Conservation (phyloP, 2,888 invertebrate genomes). For the Drosophila fungiperda region DNA sequence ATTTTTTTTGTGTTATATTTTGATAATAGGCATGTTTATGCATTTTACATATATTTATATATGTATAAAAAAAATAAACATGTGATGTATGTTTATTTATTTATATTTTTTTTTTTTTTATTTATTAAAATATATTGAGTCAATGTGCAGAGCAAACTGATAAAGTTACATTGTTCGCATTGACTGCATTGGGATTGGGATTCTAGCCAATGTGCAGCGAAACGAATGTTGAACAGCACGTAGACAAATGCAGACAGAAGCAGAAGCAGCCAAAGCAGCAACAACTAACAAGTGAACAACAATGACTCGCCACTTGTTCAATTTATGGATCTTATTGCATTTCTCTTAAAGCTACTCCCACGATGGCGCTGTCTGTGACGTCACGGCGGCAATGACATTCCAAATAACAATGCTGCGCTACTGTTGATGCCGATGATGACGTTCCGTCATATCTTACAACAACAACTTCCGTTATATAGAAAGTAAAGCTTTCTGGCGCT, state of each 20-base stretch:
- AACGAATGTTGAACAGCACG: constrained; percentile 49
- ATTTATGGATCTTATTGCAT: constrained; percentile 17
- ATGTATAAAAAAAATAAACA: not conserved
- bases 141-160: constrained; percentile 13
- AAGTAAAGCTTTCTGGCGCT: constrained; percentile 40
- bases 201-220: constrained; percentile 41
- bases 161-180: constrained; percentile 8
- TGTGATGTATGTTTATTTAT: too few species aligned
- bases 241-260: constrained; percentile 46
- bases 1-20: not conserved
- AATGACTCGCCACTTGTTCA: constrained; percentile 11
- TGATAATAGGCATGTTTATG: not conserved
- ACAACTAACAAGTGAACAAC: constrained; percentile 24
- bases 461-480: constrained; percentile 7
- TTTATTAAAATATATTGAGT: not conserved
- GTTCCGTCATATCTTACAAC: constrained; percentile 33
- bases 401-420: constrained; percentile 39
- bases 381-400: constrained; percentile 46
- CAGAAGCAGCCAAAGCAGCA: constrained; percentile 14
- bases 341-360: constrained; percentile 15
- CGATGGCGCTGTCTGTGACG: constrained; percentile 40
- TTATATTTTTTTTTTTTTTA: too few species aligned
- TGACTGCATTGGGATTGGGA: constrained; percentile 21
- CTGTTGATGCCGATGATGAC: constrained; percentile 37
- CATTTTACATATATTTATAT: not conserved